These are phyloP conservation scores for Drosophila repleta DNA, from an alignment of 1,140 invertebrate genomes.

Conservation along the genomic window DNA sequence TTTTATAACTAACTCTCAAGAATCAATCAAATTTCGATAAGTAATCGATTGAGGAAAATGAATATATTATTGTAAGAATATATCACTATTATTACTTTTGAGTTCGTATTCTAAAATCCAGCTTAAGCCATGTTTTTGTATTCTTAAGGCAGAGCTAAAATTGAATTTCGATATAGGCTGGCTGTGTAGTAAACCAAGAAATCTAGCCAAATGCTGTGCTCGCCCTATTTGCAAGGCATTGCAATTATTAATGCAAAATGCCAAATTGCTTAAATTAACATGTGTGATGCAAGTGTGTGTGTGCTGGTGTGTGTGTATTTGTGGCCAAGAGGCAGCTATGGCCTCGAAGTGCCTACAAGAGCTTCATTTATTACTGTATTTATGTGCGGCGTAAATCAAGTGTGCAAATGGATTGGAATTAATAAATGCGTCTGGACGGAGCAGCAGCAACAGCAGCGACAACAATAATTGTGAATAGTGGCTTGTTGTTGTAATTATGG, in stretches of 20 bases:
- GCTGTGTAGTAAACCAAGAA: not conserved
- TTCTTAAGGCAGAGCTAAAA: not conserved
- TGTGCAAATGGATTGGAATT: constrained; percentile 79
- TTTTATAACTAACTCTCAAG: too few relatives aligned
- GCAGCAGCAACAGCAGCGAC: constrained; percentile 1
- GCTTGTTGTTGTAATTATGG: constrained; percentile 43
- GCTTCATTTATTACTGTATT: constrained; percentile 77
- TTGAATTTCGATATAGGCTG: constrained; percentile 17
- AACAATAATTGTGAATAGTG: constrained; percentile 7
- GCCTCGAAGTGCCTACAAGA: constrained; percentile 59
- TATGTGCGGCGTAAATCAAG: constrained; percentile 76
- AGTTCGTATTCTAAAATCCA: too few relatives aligned
- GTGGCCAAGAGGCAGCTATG: constrained; percentile 29
- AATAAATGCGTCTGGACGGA: constrained; percentile 67
- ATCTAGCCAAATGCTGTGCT: constrained; percentile 28
- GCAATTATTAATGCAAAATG: constrained; percentile 71
- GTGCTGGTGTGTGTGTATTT: constrained; percentile 11
- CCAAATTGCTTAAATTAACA: constrained; percentile 51
- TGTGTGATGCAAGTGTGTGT: not conserved
- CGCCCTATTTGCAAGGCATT: constrained; percentile 51
- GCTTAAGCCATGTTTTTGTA: too few relatives aligned
- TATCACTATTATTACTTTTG: too few relatives aligned
- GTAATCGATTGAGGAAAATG: too few relatives aligned
- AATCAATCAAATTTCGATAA: too few relatives aligned
- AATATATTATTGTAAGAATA: too few relatives aligned